Conservation (phyloP, 2,797 vertebrate genomes). For the Hypotaenidia philippensis region DNA sequence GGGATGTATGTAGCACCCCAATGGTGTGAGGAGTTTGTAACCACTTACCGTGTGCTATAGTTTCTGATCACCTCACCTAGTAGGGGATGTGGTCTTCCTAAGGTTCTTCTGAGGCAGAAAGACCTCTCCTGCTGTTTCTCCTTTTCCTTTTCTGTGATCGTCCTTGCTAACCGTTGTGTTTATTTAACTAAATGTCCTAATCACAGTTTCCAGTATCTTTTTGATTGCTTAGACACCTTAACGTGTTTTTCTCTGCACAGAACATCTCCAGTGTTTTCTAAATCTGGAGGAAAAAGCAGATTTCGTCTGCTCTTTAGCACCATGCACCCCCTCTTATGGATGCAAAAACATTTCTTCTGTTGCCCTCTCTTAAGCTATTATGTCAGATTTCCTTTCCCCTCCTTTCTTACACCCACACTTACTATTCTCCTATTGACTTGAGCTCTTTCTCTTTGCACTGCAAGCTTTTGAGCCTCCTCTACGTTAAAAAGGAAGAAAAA, state of each 20-base stretch:
- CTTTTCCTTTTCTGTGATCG: background rate
- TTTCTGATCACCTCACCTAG: background rate
- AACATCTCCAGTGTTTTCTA: background rate
- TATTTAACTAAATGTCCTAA: background rate
- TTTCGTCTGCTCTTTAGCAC: background rate
- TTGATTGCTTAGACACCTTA: background rate
- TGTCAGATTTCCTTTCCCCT: background rate
- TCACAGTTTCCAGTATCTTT: background rate
- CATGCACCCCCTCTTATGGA: rapidly evolving
- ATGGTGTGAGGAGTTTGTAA: background rate
- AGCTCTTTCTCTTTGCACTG: background rate
- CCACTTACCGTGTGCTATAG: background rate
- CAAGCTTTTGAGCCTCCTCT: background rate
- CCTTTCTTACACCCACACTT: background rate
- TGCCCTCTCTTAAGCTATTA: background rate
- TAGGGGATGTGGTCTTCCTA: background rate
- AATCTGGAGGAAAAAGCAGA: background rate
- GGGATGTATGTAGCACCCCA: background rate
- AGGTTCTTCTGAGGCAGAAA: background rate
- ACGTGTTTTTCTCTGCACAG: background rate
- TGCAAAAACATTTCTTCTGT: background rate
- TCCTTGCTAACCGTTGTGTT: background rate
- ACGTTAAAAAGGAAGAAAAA: background rate
- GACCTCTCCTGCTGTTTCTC: background rate
- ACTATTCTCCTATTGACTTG: background rate